A percentile compares a stretch with the other conserved stretches of the same genome.
Conservation (phyloP, 2,113 vertebrate species). For the Macaca nemestrina region DNA sequence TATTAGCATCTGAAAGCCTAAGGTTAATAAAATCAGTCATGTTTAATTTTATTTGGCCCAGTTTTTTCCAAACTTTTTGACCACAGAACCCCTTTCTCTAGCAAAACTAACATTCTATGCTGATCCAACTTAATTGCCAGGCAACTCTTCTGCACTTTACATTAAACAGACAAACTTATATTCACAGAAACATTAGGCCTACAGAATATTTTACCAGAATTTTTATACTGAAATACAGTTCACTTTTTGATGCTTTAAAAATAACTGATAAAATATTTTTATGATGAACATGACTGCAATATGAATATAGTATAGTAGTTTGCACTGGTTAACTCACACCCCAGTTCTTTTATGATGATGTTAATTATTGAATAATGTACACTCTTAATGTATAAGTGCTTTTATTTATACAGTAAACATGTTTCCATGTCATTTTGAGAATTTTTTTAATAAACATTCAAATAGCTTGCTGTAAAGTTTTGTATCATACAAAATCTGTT, state of each 20-base stretch:
- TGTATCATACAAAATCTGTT: slow-evolving; percentile 90
- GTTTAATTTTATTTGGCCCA: neutral
- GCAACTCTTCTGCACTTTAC: neutral
- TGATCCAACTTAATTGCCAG: neutral
- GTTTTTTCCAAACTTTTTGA: neutral
- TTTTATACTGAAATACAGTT: slow-evolving; percentile 39
- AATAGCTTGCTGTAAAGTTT: slow-evolving; percentile 89
- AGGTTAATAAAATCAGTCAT: neutral
- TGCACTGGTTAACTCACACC: slow-evolving; percentile 43
- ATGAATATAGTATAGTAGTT: slow-evolving; percentile 4
- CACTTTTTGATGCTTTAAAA: slow-evolving; percentile 38
- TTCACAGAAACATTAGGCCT: neutral
- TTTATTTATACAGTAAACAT: slow-evolving; percentile 81
- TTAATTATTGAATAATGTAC: slow-evolving; percentile 73
- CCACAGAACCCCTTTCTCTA: neutral
- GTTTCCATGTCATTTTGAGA: slow-evolving; percentile 78
- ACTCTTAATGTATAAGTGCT: slow-evolving; percentile 75
- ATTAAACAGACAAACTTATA: neutral
- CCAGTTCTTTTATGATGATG: slow-evolving; percentile 15
- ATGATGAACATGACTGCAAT: slow-evolving; percentile 40
- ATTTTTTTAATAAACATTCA: slow-evolving; percentile 89
- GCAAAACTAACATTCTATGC: neutral
- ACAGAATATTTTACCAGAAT: neutral
- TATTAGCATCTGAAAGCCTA: neutral
- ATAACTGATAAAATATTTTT: slow-evolving; percentile 41